Conservation (phyloP, 1,140 invertebrate species). For the Tetramorium alpestre region DNA sequence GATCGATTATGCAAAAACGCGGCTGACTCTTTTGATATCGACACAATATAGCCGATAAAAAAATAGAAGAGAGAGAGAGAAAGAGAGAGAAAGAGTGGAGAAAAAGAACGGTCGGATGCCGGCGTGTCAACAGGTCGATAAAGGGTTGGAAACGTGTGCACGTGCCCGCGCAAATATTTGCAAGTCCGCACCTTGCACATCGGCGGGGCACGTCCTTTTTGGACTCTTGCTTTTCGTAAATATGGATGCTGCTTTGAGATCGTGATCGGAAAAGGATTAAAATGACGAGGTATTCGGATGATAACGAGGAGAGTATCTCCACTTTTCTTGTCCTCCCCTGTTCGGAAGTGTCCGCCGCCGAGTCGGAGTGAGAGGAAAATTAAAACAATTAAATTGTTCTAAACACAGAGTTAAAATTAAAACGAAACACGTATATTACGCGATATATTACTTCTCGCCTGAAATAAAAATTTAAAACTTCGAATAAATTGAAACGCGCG, state of each 20-base stretch:
- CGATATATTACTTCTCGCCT: background rate
- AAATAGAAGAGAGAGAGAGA: background rate
- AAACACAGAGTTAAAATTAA: background rate
- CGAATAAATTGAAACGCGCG: background rate
- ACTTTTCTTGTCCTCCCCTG: background rate
- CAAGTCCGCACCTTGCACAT: slow-evolving; percentile 67
- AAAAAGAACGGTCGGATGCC: slow-evolving; percentile 65
- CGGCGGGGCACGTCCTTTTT: slow-evolving; percentile 56
- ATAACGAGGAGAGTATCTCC: background rate
- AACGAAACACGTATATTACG: background rate
- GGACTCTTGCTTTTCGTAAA: slow-evolving; percentile 68
- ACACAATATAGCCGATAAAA: slow-evolving; percentile 69
- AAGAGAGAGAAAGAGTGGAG: background rate
- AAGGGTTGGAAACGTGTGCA: slow-evolving; percentile 71
- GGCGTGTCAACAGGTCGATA: slow-evolving; percentile 74
- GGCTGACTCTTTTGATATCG: slow-evolving; percentile 66
- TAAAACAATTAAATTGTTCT: background rate
- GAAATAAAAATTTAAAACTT: background rate
- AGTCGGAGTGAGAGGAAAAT: background rate
- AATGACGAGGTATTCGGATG: background rate
- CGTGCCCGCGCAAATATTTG: slow-evolving; percentile 69
- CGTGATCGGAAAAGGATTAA: slow-evolving; percentile 57
- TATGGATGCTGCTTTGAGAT: slow-evolving; percentile 71
- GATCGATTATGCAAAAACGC: slow-evolving; percentile 62
- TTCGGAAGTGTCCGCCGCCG: background rate